phyloP scores from a whole-genome alignment of 2,797 vertebrate genomes.

The Anabacerthia variegaticeps region DNA sequence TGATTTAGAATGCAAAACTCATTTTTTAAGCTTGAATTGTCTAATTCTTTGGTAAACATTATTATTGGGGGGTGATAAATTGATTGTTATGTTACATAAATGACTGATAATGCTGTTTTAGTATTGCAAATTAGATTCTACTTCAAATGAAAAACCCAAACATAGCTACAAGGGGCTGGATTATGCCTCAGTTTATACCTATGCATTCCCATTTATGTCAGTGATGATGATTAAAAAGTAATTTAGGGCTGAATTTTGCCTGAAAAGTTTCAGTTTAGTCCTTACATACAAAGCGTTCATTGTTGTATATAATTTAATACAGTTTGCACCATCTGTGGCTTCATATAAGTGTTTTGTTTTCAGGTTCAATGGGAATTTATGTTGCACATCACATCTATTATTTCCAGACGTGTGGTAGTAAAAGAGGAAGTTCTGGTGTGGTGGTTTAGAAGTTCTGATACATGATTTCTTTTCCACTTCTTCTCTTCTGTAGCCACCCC shows the following conservation, averaged over 20 bases:
- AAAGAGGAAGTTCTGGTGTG: neutral
- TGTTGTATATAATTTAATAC: neutral
- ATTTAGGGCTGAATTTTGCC: neutral
- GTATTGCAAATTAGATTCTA: neutral
- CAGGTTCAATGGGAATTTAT: neutral
- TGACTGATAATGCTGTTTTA: neutral
- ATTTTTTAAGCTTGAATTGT: neutral
- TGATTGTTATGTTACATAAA: neutral
- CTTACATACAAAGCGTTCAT: neutral
- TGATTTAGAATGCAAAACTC: neutral
- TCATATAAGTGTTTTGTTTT: neutral
- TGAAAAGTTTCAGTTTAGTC: neutral
- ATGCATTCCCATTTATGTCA: neutral
- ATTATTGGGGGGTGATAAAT: neutral
- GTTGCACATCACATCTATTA: neutral
- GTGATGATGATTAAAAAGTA: neutral
- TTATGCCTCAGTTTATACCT: neutral
- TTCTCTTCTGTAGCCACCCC: neutral
- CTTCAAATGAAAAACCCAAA: neutral
- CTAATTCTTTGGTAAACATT: conserved; percentile 19
- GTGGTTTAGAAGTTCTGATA: neutral
- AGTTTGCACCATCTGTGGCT: neutral
- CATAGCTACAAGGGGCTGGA: neutral
- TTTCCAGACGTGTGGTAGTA: neutral
- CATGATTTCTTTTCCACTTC: neutral